Percentiles rank a stretch among this genome's conserved stretches.
phyloP scores from a whole-genome alignment of 2,797 vertebrate species.

The Alosa sapidissima region DNA sequence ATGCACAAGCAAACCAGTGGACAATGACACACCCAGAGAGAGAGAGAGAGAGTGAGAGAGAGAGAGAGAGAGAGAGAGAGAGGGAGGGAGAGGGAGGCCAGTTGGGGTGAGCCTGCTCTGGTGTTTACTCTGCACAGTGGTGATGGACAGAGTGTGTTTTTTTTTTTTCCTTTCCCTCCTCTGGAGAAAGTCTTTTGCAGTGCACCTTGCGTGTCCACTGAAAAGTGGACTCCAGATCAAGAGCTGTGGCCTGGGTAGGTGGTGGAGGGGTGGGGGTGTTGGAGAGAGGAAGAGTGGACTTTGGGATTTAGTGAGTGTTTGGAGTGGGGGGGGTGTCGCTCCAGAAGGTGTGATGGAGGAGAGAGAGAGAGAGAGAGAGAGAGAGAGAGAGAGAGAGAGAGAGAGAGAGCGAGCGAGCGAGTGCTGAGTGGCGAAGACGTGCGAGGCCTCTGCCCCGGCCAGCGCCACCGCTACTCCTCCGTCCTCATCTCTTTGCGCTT shows the following conservation, averaged over 20 bases:
- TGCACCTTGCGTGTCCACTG: not conserved
- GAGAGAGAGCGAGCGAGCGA: too few species aligned
- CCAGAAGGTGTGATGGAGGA: slow-evolving; percentile 35
- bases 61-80: not conserved
- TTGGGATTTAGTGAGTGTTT: not conserved
- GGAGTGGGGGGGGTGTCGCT: slow-evolving; percentile 26
- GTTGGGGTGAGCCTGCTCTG: not conserved
- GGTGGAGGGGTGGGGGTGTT: not conserved
- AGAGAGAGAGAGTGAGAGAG: not conserved
- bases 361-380: too few species aligned
- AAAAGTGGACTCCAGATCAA: not conserved
- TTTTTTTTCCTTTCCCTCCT: not conserved
- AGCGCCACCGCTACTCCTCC: not conserved
- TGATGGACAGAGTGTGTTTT: not conserved
- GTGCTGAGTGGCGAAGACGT: slow-evolving; percentile 28
- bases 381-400: not conserved
- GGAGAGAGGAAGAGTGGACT: not conserved
- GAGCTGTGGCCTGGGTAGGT: too few species aligned
- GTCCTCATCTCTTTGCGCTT: not conserved
- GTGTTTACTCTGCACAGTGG: slow-evolving; percentile 7
- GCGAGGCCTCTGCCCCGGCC: not conserved
- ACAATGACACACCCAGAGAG: not conserved
- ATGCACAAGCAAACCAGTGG: not conserved
- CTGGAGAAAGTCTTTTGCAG: not conserved
- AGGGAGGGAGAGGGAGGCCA: not conserved